Percentiles rank a stretch among this genome's conserved stretches.
Evolutionary conservation across 1,140 invertebrate genomes (phyloP).

Genomic region (Drosophila mayri): DNA sequence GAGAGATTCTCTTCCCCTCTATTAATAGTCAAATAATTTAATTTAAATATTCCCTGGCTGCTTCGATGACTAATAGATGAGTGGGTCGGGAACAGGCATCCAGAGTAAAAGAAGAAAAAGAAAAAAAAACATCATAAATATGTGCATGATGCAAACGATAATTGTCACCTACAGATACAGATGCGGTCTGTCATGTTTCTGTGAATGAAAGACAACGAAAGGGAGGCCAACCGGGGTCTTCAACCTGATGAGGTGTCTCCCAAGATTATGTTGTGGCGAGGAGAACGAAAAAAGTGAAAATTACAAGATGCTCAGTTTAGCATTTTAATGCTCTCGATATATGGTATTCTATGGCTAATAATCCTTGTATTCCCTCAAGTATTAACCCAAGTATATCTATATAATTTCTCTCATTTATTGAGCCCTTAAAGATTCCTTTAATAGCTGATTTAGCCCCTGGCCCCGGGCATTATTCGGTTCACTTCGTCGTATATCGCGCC

Average conservation of each 20-base stretch:
- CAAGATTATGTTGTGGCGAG: neutral
- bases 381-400: neutral
- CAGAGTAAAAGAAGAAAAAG: slow-evolving; percentile 7
- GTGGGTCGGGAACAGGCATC: slow-evolving; percentile 21
- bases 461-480: slow-evolving; percentile 20
- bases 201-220: slow-evolving; percentile 39
- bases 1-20: slow-evolving; percentile 26
- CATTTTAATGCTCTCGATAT: neutral
- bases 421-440: slow-evolving; percentile 2
- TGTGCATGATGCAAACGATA: slow-evolving; percentile 41
- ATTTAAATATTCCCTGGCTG: slow-evolving; percentile 38
- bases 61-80: slow-evolving; percentile 54
- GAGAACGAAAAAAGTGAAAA: slow-evolving; percentile 8
- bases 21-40: slow-evolving; percentile 47
- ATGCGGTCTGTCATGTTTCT: slow-evolving; percentile 46
- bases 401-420: neutral
- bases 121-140: slow-evolving; percentile 15
- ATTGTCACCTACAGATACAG: slow-evolving; percentile 49
- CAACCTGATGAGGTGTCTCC: slow-evolving; percentile 40
- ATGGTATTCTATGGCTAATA: neutral
- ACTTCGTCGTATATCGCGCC: slow-evolving; percentile 5
- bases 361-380: neutral
- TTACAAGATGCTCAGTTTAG: neutral
- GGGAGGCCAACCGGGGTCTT: slow-evolving; percentile 29
- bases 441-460: slow-evolving; percentile 24